Evolutionary conservation across 1,140 invertebrate species (phyloP), one percentile per base, ranked within the genome.

Genomic region (Eueides isabella): DNA sequence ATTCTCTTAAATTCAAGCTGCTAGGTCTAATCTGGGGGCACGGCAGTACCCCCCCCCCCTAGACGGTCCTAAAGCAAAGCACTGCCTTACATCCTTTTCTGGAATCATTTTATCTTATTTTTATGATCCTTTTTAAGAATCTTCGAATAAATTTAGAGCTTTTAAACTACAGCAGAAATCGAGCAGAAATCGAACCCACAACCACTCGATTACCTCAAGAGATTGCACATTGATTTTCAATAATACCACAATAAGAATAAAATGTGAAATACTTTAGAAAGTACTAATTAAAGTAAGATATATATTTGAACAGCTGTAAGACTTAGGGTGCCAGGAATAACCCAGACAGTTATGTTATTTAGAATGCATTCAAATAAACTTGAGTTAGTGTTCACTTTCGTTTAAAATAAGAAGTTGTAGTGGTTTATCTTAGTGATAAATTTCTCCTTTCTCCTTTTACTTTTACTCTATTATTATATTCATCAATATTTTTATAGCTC

Each of bases 231-330:
- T 3, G 35, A 38, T 38, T 38, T 38, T 38, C 12, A 12, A 55
- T 4, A 23, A 55, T 26, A 55, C 1, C 9, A 26, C 11, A 55
- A 9, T 7, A 23, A 12, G 23, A 12, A 26, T 19, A 0, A 6
- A 26, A 11, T 55, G 7, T 11, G 48, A 55, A 55, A 26, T 26
- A 26, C 48, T 55, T 14, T 0, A 41, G 61, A 62, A 69, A 64
- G 44, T 29, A 65, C 67, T 61, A 61, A 68, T 64, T 74, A 69
- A 28, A 48, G 19, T 41, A 65, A 74, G 41, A 74, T 74, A 74
- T 61, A 62, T 74, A 69, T 74, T 70, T 72, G 48, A 72, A 67
- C 71, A 72, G 71, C 71, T 72, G 71, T 55, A 61, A 19, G 48
- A 55, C n/a, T 66, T 66, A 61, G 48, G 71, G 71, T 65, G 38